Percentiles rank a stretch among this genome's conserved stretches.
Evolutionary conservation across 2,797 vertebrate genomes (phyloP).

Genomic region (Botia kubotai): DNA sequence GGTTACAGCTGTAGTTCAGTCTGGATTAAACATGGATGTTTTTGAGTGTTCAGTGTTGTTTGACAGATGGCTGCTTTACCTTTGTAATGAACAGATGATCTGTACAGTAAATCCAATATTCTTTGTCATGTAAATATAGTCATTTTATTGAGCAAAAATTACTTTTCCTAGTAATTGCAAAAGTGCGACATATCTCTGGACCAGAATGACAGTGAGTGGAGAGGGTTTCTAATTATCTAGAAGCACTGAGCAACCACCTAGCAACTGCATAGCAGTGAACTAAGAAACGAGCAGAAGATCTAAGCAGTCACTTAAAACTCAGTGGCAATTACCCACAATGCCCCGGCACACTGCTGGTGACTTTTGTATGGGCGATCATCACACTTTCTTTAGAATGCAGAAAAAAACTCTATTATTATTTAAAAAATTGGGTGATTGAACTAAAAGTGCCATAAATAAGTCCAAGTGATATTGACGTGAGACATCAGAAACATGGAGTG

Average conservation of each 20-base stretch:
- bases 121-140: too few species aligned
- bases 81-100: background rate
- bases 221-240: too few species aligned
- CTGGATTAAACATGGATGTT: background rate
- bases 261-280: background rate
- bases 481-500: slow-evolving; percentile 28
- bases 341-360: background rate
- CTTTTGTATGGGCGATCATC: slow-evolving; percentile 5
- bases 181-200: too few species aligned
- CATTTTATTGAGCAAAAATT: too few species aligned
- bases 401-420: background rate
- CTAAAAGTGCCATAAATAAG: background rate
- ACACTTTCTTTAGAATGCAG: slow-evolving; percentile 5
- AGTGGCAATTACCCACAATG: background rate
- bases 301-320: background rate
- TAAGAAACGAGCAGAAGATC: background rate
- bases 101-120: background rate
- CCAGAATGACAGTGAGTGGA: too few species aligned
- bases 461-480: slow-evolving; percentile 8
- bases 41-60: background rate
- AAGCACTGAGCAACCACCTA: too few species aligned
- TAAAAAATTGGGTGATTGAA: background rate
- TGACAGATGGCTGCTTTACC: background rate
- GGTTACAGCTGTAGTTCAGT: background rate
- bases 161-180: too few species aligned